Conservation (phyloP, 1,140 invertebrate genomes). For the Triops cancriformis region DNA sequence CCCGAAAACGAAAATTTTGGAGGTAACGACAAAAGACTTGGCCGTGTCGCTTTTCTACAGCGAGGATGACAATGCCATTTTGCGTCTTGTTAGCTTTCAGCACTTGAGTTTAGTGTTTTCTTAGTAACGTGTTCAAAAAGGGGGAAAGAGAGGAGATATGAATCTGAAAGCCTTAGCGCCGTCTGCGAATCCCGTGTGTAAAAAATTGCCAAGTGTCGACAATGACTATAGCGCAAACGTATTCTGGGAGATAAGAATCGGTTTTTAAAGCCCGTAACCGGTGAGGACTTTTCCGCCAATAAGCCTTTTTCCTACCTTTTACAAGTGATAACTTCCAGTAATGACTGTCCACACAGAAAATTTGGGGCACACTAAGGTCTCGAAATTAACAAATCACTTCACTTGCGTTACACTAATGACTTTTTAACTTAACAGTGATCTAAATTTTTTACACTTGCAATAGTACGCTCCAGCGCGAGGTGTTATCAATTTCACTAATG, state of each 20-base stretch:
- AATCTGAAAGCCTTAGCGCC: slow-evolving; percentile 8
- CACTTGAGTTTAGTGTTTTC: slow-evolving; percentile 3
- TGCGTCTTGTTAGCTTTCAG: neutral
- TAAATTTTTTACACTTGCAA: too few species aligned
- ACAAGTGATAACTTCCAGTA: neutral
- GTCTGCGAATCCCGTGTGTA: neutral
- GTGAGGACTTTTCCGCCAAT: neutral
- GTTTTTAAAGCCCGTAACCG: neutral
- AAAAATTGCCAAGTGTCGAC: slow-evolving; percentile 6
- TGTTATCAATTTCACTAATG: too few species aligned
- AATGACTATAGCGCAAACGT: neutral
- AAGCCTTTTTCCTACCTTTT: neutral
- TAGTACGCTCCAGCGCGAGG: too few species aligned
- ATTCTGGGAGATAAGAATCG: neutral
- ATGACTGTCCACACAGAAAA: neutral
- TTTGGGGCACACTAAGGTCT: neutral
- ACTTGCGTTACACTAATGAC: neutral
- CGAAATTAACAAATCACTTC: neutral
- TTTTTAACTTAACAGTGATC: neutral
- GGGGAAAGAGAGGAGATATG: neutral
- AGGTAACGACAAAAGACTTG: neutral
- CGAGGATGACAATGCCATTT: neutral
- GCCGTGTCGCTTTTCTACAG: neutral
- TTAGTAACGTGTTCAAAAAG: neutral
- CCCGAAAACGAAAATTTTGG: too few species aligned